Evolutionary conservation across 1,140 invertebrate species (phyloP), one percentile per base, ranked within the genome.

Genomic region (Danaus melanippus): DNA sequence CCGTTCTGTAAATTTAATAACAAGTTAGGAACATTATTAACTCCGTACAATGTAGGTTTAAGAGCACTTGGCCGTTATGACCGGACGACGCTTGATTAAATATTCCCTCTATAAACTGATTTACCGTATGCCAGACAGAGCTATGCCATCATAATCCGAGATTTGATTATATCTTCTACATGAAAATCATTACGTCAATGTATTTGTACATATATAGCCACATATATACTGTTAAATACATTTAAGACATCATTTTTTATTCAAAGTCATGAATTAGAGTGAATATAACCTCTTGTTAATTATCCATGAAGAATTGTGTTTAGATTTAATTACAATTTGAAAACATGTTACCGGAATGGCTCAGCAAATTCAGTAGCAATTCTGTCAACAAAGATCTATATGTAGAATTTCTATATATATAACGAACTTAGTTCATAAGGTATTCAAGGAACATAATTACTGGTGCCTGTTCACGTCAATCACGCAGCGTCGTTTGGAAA

Each of bases 371-470:
- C 21, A 7, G 21, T 47, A 46, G 7, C 42, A 52, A 52, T 53
- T 53, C 12, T 11, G 46, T 32, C 44, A 17, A n/a, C 52, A 53
- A 44, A 46, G 17, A 61, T 56, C 58, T 64, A 45, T 58, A 44
- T 43, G 53, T 55, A 46, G 12, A 46, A 46, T 45, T 46, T 46
- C 21, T 53, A 46, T 50, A 42, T 54, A 40, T 54, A 42, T 32
- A 32, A 32, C 21, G 21, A 47, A 56, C 50, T 67, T 67, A 62
- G 62, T 56, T 76, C 69, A 69, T 69, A 64, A 55, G 56, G 56
- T 69, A 77, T 71, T 74, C 74, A 70, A 65, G 57, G 56, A 62
- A 72, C 70, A 65, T 71, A 79, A 78, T 82, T 82, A 75, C 67
- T 53, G 57, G 51, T 61, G 58, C 66, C 67, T 79, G 76, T 73